Base-by-base conservation (phyloP, 1,140 invertebrate genomes). In the Zeugodacus cucurbitae region DNA sequence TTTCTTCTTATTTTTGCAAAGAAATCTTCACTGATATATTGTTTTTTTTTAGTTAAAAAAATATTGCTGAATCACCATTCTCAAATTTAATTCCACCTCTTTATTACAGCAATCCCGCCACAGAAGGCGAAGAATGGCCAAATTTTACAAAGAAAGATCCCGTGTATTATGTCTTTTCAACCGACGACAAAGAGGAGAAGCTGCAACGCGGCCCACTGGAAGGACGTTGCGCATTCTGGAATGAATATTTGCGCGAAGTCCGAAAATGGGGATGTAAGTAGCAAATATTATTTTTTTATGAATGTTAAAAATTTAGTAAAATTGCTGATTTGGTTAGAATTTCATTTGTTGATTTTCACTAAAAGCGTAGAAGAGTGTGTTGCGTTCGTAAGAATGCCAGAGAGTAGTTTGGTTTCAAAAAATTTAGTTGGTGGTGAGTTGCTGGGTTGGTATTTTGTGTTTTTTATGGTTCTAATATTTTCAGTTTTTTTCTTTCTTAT, bases 211-310 rank as follows among this genome's bases (percentile, higher is more conserved):
- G 97, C 87, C 98, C 97, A 2, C 94, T 97, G 74, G 96, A 97
- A 70, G 96, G 97, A 59, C 95, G 97, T 32, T 99, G 98, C 92
- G 97, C 97, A 67, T 99, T 99, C 94, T 99, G 98, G 98, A 98
- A 98, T 91, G 96, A 98, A 88, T 98, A 99, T 94, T 95, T 99
- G 91, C 98, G 98, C 74, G 96, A 96, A 93, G 95, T 98, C 88
- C 95, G 95, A 93, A 96, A 96, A 94, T 94, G 95, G 94, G 94
- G 96, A 95, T 96, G 96, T 96, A 94, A 91, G 93, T 93, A 89
- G 89, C 7, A 37, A 32, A 26, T 70, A 70, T 70, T n/a, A n/a
- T n/a, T n/a, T n/a, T 37, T 22, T 1, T 26, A 54, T n/a, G 8
- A 54, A 22, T 10, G 26, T 44, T 3, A 86, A 26, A 5, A 86